phyloP scores from a whole-genome alignment of 2,113 vertebrate species.

The Lophius piscatorius region DNA sequence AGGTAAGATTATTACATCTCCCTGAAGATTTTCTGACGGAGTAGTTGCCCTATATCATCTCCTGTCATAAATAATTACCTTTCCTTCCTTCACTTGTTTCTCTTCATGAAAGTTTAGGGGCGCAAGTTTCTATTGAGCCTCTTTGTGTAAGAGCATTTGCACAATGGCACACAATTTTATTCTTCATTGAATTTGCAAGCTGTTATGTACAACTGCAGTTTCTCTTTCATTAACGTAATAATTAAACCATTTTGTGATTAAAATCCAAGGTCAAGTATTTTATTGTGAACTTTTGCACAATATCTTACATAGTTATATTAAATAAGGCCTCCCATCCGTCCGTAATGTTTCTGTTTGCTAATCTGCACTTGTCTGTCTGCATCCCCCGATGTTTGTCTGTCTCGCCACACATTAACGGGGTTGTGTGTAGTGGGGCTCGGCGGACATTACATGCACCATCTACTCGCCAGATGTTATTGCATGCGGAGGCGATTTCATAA shows the following conservation, averaged over 20 bases:
- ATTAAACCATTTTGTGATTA: no score
- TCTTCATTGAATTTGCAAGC: slow-evolving; percentile 1
- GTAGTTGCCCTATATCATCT: no score
- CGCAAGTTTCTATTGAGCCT: background rate
- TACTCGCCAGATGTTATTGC: slow-evolving; percentile 83
- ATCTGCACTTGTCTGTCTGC: slow-evolving; percentile 7
- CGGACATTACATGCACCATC: slow-evolving; percentile 78
- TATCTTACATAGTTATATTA: no score
- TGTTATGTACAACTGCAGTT: slow-evolving; percentile 5
- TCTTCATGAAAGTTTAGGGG: no score
- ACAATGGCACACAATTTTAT: background rate
- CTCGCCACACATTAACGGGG: slow-evolving; percentile 58
- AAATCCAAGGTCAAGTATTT: no score
- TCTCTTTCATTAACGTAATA: slow-evolving; percentile 2
- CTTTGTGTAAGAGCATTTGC: no score
- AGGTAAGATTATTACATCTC: no score
- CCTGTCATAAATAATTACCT: no score
- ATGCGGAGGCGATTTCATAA: slow-evolving; percentile 79
- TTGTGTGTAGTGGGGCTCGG: slow-evolving; percentile 69
- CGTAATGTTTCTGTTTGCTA: slow-evolving; percentile 5
- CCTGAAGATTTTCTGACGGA: no score
- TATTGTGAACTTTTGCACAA: no score
- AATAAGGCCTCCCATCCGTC: no score
- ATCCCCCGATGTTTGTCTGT: slow-evolving; percentile 50
- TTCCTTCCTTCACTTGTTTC: no score